Base-by-base conservation (phyloP, 1,140 invertebrate genomes). In the Drosophila punjabiensis region DNA sequence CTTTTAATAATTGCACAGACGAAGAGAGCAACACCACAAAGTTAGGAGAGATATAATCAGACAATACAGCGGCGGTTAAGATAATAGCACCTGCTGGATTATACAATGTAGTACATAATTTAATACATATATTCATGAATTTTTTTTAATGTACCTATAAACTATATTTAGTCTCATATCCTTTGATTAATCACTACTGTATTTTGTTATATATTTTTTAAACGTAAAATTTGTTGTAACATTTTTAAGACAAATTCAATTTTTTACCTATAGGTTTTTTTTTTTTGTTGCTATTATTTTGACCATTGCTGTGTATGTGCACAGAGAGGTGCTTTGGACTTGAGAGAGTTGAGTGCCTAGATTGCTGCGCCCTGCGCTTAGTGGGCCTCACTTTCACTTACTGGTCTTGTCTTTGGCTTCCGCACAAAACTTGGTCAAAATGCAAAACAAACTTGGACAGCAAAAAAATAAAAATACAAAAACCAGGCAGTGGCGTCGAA, bases 341-440 rank as follows among this genome's bases (percentile, higher is more conserved):
- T 14, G 16, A 60, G 79, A 48, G 75, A 75, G 59, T 39, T 16
- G 43, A 16, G 37, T 28, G 41, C 45, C 78, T 76, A 75, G 52
- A 67, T 43, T 16, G 53, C 58, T 80, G 75, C 79, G 76, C 88
- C 73, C 82, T 90, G 82, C 18, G 62, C 66, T 82, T 81, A 70
- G 55, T 69, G 81, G 84, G 75, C 55, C 80, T 76, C 83, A 90
- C 87, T 90, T 90, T 90, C 87, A 91, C 87, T 90, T 71, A 9
- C 68, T 69, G 67, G 62, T 68, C 66, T 69, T 90, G 82, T 77
- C 63, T 82, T 76, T 56, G 63, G 79, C 81, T 90, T 89, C 86
- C 86, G 86, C 76, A 80, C 69, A 59, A 85, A 89, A 90, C 87
- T 90, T 88, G 84, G 85, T 88, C 85, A 88, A 88, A 89, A 88